These are phyloP conservation scores for Polydrusus cervinus DNA, from an alignment of 2,888 invertebrate species.

Conservation along the genomic window DNA sequence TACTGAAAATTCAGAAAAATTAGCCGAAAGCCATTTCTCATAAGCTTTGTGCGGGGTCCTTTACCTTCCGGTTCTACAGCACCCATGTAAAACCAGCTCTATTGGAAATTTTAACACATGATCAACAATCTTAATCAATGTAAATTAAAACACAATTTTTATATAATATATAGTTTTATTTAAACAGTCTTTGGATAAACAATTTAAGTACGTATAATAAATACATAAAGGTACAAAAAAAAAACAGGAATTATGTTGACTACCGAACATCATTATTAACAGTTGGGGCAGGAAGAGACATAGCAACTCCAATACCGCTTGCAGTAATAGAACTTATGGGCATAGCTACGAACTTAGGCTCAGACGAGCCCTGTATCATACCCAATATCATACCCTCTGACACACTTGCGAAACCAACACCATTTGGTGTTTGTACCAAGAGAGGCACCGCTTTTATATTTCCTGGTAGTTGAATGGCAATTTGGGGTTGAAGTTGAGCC, in stretches of 20 bases:
- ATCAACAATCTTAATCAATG: no score
- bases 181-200: conserved; percentile 23
- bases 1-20: no score
- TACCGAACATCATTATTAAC: conserved; percentile 29
- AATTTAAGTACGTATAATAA: conserved; percentile 19
- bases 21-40: no score
- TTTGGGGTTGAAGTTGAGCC: not conserved
- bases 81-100: no score
- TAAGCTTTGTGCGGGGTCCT: no score
- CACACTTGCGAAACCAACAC: conserved; percentile 58
- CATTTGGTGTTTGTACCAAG: conserved; percentile 57
- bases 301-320: conserved; percentile 15
- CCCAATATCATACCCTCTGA: conserved; percentile 60
- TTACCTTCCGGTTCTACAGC: no score
- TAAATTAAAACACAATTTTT: not conserved
- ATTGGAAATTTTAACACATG: no score
- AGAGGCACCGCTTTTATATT: conserved; percentile 58
- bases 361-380: conserved; percentile 55
- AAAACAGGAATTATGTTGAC: not conserved
- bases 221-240: not conserved
- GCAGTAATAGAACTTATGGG: conserved; percentile 51
- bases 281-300: not conserved
- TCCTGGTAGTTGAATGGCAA: conserved; percentile 10
- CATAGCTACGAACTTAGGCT: conserved; percentile 59
- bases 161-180: conserved; percentile 8